Percentiles rank a stretch among this genome's conserved stretches.
Conservation (phyloP, 1,140 invertebrate species). For the Rhyacophila brunnea region DNA sequence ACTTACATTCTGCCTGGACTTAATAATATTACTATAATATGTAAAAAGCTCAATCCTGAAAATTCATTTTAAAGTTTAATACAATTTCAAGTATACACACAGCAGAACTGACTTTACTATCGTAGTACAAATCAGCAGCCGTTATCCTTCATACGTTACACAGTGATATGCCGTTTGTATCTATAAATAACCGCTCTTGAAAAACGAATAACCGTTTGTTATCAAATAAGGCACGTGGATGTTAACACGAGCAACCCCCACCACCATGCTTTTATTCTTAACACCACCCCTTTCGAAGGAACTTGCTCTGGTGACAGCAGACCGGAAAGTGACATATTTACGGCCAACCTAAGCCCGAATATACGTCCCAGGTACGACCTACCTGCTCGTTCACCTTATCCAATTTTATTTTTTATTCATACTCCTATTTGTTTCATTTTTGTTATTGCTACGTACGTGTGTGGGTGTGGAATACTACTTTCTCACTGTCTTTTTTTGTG, state of each 20-base stretch:
- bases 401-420: conserved; percentile 37
- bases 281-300: neutral
- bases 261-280: too few species aligned
- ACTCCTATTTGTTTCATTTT: conserved; percentile 32
- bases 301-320: conserved; percentile 29
- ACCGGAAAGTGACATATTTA: conserved; percentile 36
- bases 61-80: too few species aligned
- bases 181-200: conserved; percentile 25
- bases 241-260: conserved; percentile 21
- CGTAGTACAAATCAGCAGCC: too few species aligned
- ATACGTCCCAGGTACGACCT: neutral
- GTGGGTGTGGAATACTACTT: too few species aligned
- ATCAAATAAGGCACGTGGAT: conserved; percentile 34
- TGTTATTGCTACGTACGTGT: conserved; percentile 7
- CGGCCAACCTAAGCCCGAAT: conserved; percentile 24
- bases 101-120: too few species aligned
- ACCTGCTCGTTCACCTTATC: conserved; percentile 6
- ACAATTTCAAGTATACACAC: too few species aligned
- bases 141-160: too few species aligned
- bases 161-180: too few species aligned
- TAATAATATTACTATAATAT: too few species aligned
- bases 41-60: too few species aligned
- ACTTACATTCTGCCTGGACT: too few species aligned
- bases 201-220: conserved; percentile 36
- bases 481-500: too few species aligned